A percentile compares a stretch with the other conserved stretches of the same genome.
Evolutionary conservation across 2,113 vertebrate species (phyloP).

Genomic region (Cebus imitator): DNA sequence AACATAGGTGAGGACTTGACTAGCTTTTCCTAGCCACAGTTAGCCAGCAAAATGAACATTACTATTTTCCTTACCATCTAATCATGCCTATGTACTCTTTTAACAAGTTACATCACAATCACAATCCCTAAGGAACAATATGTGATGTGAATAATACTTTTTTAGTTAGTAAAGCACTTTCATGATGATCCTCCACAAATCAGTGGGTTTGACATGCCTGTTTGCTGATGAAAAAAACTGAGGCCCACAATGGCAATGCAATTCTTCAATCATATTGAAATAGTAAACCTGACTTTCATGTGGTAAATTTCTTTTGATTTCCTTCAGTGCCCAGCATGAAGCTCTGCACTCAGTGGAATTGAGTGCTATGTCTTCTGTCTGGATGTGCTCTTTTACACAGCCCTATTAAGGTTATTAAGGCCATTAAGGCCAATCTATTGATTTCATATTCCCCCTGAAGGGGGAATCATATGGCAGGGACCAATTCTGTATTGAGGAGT

Average conservation of each 20-base stretch:
- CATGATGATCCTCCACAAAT: neutral
- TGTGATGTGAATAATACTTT: neutral
- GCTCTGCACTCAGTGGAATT: neutral
- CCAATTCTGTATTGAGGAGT: neutral
- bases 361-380: neutral
- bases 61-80: neutral
- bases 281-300: neutral
- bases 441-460: neutral
- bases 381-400: neutral
- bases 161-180: neutral
- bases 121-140: neutral
- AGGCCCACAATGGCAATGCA: neutral
- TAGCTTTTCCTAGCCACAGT: neutral
- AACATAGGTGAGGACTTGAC: neutral
- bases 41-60: neutral
- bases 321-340: neutral
- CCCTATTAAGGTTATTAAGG: neutral
- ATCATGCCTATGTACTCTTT: neutral
- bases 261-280: neutral
- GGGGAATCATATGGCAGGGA: neutral
- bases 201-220: neutral
- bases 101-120: neutral
- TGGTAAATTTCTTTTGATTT: neutral
- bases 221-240: neutral
- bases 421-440: neutral